Percentiles rank a stretch among this genome's conserved stretches.
Evolutionary conservation across 2,113 vertebrate species (phyloP).

Genomic region (Atlantisia rogersi): DNA sequence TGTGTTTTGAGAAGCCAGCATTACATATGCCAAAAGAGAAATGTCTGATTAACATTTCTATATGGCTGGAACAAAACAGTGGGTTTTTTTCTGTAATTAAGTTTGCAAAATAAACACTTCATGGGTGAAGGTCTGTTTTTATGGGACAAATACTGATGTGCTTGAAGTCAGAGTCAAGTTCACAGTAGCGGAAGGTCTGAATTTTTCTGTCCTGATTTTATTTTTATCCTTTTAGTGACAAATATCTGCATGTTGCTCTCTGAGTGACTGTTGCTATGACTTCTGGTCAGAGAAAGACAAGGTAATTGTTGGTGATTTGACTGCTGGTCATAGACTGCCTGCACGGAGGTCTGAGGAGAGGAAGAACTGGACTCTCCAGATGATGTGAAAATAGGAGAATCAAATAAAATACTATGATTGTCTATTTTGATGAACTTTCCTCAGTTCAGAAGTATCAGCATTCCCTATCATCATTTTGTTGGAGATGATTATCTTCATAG

Average conservation of each 20-base stretch:
- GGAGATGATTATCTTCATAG: background rate
- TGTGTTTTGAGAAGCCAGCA: background rate
- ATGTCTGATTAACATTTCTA: background rate
- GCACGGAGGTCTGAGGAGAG: background rate
- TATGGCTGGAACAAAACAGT: background rate
- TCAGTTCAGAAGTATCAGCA: background rate
- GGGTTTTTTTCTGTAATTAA: background rate
- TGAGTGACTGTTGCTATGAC: background rate
- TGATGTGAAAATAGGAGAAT: background rate
- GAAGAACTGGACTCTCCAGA: background rate
- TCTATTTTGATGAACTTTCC: background rate
- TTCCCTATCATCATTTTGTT: background rate
- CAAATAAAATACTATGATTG: background rate
- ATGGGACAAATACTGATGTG: background rate
- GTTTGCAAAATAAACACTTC: background rate
- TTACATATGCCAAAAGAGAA: background rate
- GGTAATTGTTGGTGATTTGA: background rate
- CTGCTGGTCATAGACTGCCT: background rate
- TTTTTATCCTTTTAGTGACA: background rate
- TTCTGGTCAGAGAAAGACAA: background rate
- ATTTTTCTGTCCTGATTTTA: background rate
- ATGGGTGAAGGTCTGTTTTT: background rate
- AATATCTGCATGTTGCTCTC: background rate
- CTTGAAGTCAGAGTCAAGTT: background rate
- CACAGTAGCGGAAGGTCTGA: background rate